Percentiles rank a stretch among this genome's conserved stretches.
phyloP scores from a whole-genome alignment of 2,113 vertebrate genomes.

The Platichthys stellatus region DNA sequence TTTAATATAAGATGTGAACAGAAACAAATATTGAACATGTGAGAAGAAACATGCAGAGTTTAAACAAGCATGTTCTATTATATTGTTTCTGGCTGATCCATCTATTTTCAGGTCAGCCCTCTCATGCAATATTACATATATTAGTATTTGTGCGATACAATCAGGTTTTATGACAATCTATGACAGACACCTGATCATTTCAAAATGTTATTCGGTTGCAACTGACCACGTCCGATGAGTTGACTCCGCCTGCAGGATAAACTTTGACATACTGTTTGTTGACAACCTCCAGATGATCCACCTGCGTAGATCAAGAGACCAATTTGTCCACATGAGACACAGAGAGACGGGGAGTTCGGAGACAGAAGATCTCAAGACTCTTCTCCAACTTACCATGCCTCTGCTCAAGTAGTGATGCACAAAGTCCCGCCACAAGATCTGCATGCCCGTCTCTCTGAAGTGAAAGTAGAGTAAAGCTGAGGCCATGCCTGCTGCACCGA shows the following conservation, averaged over 20 bases:
- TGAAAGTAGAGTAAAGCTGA: background rate
- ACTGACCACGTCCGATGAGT: background rate
- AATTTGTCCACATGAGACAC: background rate
- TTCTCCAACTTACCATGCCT: background rate
- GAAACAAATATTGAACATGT: no score
- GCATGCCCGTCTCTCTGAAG: background rate
- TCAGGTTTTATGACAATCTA: no score
- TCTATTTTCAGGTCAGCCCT: background rate
- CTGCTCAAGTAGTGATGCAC: background rate
- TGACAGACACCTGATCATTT: background rate
- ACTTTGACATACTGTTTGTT: background rate
- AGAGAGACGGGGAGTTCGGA: background rate
- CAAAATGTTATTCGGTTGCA: background rate
- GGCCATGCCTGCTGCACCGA: background rate
- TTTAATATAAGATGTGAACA: background rate
- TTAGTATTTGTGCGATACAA: no score
- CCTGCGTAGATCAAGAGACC: background rate
- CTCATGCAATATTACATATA: background rate
- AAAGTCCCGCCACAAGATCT: background rate
- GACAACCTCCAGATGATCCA: constrained; percentile 1
- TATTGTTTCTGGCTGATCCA: background rate
- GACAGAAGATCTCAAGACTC: background rate
- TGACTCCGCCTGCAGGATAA: background rate
- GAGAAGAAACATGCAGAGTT: background rate
- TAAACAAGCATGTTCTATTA: no score